Conservation (phyloP, 2,797 vertebrate species). For the Acanthopagrus latus region DNA sequence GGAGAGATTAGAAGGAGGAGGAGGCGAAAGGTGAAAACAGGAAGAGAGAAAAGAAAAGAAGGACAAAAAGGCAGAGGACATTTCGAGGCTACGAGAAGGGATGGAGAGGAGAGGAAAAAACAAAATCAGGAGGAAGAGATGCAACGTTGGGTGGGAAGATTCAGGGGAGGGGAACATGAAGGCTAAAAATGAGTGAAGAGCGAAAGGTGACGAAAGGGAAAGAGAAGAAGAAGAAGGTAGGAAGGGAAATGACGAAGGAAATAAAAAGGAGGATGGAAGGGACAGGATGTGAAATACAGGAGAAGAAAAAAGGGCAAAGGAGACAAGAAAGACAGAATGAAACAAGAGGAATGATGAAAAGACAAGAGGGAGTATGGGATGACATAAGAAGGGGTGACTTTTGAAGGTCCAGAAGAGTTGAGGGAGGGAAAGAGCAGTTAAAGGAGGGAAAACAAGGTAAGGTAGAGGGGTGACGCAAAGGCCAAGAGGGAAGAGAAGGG, state of each 20-base stretch:
- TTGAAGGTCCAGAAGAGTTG: constrained; percentile 8
- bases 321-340: neutral
- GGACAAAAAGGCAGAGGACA: neutral
- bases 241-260: neutral
- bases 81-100: constrained; percentile 1
- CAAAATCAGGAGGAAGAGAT: constrained; percentile 17
- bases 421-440: neutral
- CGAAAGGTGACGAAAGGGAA: neutral
- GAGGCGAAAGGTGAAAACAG: neutral
- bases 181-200: too few species aligned
- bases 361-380: constrained; percentile 1
- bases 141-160: neutral
- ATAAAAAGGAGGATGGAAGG: neutral
- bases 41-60: too few species aligned
- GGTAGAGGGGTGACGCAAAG: neutral
- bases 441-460: neutral
- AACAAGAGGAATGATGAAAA: neutral
- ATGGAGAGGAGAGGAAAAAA: neutral
- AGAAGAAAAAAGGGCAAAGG: neutral
- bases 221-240: too few species aligned
- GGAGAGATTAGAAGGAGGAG: neutral
- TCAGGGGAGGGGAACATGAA: neutral
- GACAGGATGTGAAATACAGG: neutral
- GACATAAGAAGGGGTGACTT: neutral
- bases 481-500: neutral